A percentile compares a stretch with the other conserved stretches of the same genome.
These are phyloP conservation scores for Biston betularia DNA, from an alignment of 2,888 invertebrate species.

Conservation along the genomic window DNA sequence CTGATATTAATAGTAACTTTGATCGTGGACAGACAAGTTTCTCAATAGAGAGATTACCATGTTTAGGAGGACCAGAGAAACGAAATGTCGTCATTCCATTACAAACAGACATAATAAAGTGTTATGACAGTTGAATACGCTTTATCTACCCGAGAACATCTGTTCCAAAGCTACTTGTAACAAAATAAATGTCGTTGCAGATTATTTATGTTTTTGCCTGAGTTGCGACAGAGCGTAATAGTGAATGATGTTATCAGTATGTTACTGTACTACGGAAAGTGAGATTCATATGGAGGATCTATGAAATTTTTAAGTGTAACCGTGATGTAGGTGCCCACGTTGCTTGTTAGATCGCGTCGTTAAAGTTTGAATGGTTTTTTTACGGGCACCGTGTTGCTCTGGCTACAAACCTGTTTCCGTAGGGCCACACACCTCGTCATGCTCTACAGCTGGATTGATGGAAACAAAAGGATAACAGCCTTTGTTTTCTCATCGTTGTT, in stretches of 20 bases:
- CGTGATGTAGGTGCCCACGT: slow-evolving; percentile 21
- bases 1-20: slow-evolving; percentile 38
- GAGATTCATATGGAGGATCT: slow-evolving; percentile 65
- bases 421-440: slow-evolving; percentile 65
- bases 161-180: slow-evolving; percentile 65
- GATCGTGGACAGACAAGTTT: slow-evolving; percentile 36
- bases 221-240: slow-evolving; percentile 66
- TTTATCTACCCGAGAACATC: slow-evolving; percentile 72
- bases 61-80: slow-evolving; percentile 46
- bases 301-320: slow-evolving; percentile 48
- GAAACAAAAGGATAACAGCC: slow-evolving; percentile 41
- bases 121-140: slow-evolving; percentile 65
- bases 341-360: slow-evolving; percentile 63
- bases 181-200: slow-evolving; percentile 70
- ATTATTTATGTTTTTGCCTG: slow-evolving; percentile 63
- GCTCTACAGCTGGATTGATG: slow-evolving; percentile 43
- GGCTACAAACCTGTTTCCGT: slow-evolving; percentile 69
- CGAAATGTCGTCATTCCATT: slow-evolving; percentile 54
- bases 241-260: slow-evolving; percentile 61
- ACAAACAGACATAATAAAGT: slow-evolving; percentile 57
- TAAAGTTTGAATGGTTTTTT: slow-evolving; percentile 77
- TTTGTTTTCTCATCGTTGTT: slow-evolving; percentile 16
- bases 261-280: slow-evolving; percentile 73
- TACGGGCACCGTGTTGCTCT: slow-evolving; percentile 54
- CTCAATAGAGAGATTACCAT: slow-evolving; percentile 40